Evolutionary conservation across 2,888 invertebrate genomes (phyloP).

Genomic region (Subacronicta megacephala): DNA sequence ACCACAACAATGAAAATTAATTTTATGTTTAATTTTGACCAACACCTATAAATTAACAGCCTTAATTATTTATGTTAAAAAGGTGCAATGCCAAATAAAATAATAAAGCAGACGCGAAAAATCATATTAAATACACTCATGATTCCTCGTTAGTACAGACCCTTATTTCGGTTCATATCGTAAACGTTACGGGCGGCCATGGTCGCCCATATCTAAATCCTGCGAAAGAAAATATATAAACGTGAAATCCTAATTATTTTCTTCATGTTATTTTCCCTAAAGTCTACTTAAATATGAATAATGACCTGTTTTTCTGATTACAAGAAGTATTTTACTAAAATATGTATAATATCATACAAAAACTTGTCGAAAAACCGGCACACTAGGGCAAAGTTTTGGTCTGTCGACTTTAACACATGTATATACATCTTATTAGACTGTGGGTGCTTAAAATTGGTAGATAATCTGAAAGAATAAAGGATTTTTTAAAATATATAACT

Average conservation of each 20-base stretch:
- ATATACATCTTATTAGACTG: background rate
- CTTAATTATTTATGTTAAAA: slow-evolving; percentile 5
- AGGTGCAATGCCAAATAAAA: no score
- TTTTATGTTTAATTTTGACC: background rate
- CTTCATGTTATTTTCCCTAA: no score
- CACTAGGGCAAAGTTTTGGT: background rate
- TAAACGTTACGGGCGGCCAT: slow-evolving; percentile 5
- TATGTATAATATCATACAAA: slow-evolving; percentile 3
- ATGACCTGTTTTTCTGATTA: no score
- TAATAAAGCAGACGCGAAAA: no score
- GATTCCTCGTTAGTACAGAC: slow-evolving; percentile 5
- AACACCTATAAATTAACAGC: slow-evolving; percentile 6
- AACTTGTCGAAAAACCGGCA: background rate
- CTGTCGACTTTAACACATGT: background rate
- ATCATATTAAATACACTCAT: no score
- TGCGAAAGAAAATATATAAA: no score
- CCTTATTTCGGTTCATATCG: slow-evolving; percentile 6
- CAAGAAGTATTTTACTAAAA: no score
- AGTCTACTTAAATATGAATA: no score
- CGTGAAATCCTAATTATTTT: no score
- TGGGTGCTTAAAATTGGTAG: background rate
- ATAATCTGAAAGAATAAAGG: background rate
- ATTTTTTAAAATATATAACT: background rate
- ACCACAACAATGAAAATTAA: slow-evolving; percentile 3
- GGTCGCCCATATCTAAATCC: no score